phyloP scores from a whole-genome alignment of 2,797 vertebrate species.

The Tangara arthus region DNA sequence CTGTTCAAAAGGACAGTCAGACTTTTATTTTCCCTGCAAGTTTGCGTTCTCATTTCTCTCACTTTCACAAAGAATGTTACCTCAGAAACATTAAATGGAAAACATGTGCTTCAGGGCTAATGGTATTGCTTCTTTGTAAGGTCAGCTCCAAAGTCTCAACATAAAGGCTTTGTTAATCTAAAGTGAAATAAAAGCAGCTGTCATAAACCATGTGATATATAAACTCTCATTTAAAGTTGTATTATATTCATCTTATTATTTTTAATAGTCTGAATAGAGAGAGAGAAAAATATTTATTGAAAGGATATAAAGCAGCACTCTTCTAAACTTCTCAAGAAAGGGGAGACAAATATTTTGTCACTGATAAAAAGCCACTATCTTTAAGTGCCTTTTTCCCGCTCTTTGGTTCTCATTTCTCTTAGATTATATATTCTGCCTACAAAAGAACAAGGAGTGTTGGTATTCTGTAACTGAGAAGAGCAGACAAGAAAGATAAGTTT shows the following conservation, averaged over 20 bases:
- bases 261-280: slow-evolving; percentile 64
- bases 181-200: slow-evolving; percentile 78
- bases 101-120: slow-evolving; percentile 74
- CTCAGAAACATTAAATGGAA: slow-evolving; percentile 75
- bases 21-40: slow-evolving; percentile 50
- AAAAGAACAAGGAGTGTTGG: background rate
- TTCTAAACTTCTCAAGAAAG: background rate
- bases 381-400: fast-evolving
- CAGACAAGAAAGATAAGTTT: background rate
- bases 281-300: slow-evolving; percentile 60
- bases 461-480: background rate
- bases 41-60: slow-evolving; percentile 68
- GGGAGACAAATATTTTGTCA: background rate
- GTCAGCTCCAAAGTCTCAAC: slow-evolving; percentile 63
- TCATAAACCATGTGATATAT: slow-evolving; percentile 65
- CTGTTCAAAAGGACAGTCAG: slow-evolving; percentile 55
- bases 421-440: background rate
- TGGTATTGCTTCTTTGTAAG: slow-evolving; percentile 58
- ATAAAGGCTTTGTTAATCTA: slow-evolving; percentile 70
- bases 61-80: slow-evolving; percentile 72
- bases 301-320: slow-evolving; percentile 41
- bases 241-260: slow-evolving; percentile 69
- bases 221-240: slow-evolving; percentile 63
- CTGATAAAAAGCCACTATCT: background rate
- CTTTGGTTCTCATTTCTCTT: background rate